Base-by-base conservation (phyloP, 2,797 vertebrate genomes). In the Clarias pachynema region DNA sequence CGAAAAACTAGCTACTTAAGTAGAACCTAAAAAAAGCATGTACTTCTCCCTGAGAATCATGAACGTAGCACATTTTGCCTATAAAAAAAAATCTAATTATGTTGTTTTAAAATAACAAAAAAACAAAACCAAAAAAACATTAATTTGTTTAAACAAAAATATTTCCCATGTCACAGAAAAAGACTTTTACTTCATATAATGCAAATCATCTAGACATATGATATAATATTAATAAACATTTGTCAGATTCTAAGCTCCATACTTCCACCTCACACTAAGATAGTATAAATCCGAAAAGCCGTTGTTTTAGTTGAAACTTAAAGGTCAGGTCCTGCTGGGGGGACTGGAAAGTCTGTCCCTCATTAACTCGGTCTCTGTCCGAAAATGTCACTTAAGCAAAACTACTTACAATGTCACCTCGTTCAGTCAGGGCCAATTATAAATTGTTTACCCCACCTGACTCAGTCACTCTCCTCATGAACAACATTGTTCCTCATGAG, bases 351-450 rank as follows among this genome's bases (percentile, higher is more conserved):
- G 81, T 72, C 86, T 90, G 89, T 87, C 82, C 83, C 94, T 95
- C 93, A 94, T 96, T 95, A 95, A 94, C 92, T 91, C 89, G 87
- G 73, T 86, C 89, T 88, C 80, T 84, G 81, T 85, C 89, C 84
- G 84, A 89, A 94, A 95, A 95, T 95, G 94, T 95, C 95, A 95
- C 91, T 94, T 93, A 93, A 91, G 89, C 89, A 83, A 85, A 89
- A 90, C 83, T 81, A 63, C 66, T 85, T 88, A 84, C 89, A 90
- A 79, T 77, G 82, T 92, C 79, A 92, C 89, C 87, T 86, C 89
- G 87, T 91, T 93, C 92, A 93, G 93, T 94, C 92, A 93, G 86
- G 91, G 86, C 85, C 85, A 89, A 88, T 92, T 92, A 89, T 89
- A 86, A 89, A 85, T 66, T 91, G 92, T 94, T 94, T 92, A 93